Evolutionary conservation across 2,888 invertebrate genomes (phyloP), one percentile per base, ranked within the genome.

Genomic region (Mythimna pallens): DNA sequence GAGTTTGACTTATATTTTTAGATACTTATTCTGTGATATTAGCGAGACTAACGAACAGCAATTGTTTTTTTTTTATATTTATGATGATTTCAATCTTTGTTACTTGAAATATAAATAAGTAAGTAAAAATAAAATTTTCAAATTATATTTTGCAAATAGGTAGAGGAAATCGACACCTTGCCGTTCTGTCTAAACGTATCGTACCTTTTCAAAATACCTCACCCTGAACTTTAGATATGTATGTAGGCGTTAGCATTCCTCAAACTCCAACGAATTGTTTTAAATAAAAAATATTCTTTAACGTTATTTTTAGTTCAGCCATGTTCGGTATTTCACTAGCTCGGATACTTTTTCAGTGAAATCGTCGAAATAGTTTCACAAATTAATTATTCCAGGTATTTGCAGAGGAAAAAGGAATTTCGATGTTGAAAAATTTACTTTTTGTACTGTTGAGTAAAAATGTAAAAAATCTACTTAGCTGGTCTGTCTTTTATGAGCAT

Each of bases 321-420:
- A 66, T 58, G 72, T 67, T 74, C 52, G 72, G 67, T 73, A 77
- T 77, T 69, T 47, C 17, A n/a, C 40, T 65, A 70, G 36, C 62
- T 36, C 52, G 61, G 63, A 61, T 62, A 70, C 67, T 67, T 77
- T 72, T 82, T 52, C 58, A 63, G 65, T 69, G 59, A 65, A 67
- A 70, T 82, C 10, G 52, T 63, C n/a, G 57, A 74, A 66, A 80
- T 70, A 72, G 67, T 82, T 82, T 59, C 17, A 43, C 43, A 47
- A 71, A 69, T 67, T 57, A 68, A 76, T 65, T 57, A 71, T 65
- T 57, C 14, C 57, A 63, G 54, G 58, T 40, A 25, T 70, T 70
- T 63, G 22, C 47, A 30, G 54, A 30, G 47, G 50, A 20, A 40
- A 61, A 14, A 40, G 14, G 61, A 54, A 62, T 79, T 30, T 59